These are phyloP conservation scores for Tokudaia muenninki DNA, from an alignment of 2,797 vertebrate species.

Conservation along the genomic window DNA sequence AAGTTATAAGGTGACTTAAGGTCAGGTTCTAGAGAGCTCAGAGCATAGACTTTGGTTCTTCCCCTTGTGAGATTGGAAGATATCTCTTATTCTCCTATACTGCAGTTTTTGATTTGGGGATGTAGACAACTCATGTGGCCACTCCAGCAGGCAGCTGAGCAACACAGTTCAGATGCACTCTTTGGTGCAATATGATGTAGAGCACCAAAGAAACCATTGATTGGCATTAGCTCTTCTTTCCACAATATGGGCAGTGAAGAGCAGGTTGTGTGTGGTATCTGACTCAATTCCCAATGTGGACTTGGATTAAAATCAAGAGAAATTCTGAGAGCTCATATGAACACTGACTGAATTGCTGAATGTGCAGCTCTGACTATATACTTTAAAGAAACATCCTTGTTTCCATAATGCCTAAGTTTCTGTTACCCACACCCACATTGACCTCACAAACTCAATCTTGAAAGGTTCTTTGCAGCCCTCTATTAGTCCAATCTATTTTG, in stretches of 20 bases:
- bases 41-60: background rate
- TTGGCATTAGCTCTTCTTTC: background rate
- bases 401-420: background rate
- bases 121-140: background rate
- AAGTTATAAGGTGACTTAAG: background rate
- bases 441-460: background rate
- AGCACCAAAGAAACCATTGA: rapidly evolving
- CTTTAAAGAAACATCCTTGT: background rate
- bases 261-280: background rate
- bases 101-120: background rate
- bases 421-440: no score
- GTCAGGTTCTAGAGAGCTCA: background rate
- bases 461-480: background rate
- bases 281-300: background rate
- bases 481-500: background rate
- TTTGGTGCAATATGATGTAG: background rate
- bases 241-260: no score
- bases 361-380: no score
- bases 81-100: background rate
- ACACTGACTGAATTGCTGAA: background rate
- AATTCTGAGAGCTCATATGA: background rate
- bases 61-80: background rate
- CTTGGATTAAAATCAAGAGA: background rate
- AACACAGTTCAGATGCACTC: background rate
- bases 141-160: background rate